Evolutionary conservation across 2,888 invertebrate species (phyloP), one percentile per base, ranked within the genome.

Genomic region (Archips xylosteana): DNA sequence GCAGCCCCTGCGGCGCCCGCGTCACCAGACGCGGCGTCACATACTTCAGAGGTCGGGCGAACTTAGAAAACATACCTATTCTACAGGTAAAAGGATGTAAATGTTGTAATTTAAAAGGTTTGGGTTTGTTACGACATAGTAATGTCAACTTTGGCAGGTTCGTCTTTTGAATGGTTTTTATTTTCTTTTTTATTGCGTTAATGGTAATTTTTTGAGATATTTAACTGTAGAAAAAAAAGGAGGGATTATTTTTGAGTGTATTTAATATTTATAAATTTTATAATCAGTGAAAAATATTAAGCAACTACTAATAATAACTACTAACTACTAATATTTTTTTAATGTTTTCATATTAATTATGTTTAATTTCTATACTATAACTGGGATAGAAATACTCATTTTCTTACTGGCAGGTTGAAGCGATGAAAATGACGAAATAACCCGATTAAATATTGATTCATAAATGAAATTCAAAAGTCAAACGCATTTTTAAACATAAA

Each of bases 381-480:
- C 5, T 13, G 10, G 13, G 49, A 49, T 49, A 45, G 9, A 9
- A 12, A 45, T 10, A 49, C 6, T 49, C 15, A 13, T 2, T 39
- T 60, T n/a, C n/a, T 60, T n/a, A n/a, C 60, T 68, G 36, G 68
- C 63, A 36, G n/a, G 47, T 63, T 15, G 12, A 47, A 32, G 8
- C 51, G 49, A 34, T 9, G 42, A n/a, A 32, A 32, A 8, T 15
- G 15, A 45, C 61, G 23, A 59, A 32, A 39, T n/a, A 57, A 72
- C 45, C 3, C 3, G 13, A 57, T 13, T 64, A 59, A 49, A 59
- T 51, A 23, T 32, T 59, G 13, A 12, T 69, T 65, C 61, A 68
- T 66, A 83, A 79, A 84, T 82, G 82, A 90, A 92, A 90, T 89
- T 89, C 82, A 89, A 89, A 90, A 90, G 90, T 90, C 88, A 89